A percentile compares a stretch with the other conserved stretches of the same genome.
phyloP scores from a whole-genome alignment of 2,888 invertebrate species.

The Venusia cambrica region DNA sequence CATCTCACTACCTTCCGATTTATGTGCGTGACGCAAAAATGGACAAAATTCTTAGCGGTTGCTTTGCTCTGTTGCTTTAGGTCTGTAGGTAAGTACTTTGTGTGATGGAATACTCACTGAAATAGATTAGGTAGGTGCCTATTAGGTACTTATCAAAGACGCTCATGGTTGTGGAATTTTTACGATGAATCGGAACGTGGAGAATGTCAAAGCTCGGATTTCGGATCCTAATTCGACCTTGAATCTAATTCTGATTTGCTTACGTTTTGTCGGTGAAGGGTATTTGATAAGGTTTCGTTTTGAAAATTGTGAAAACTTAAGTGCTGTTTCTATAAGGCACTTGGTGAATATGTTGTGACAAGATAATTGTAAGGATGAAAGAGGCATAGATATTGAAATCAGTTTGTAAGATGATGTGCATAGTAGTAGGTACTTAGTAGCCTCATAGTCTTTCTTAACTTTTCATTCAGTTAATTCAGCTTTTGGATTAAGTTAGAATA shows the following conservation, averaged over 20 bases:
- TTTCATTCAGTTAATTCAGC: too few species aligned
- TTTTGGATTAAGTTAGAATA: too few species aligned
- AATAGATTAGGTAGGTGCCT: conserved; percentile 19
- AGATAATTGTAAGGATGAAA: too few species aligned
- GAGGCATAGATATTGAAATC: too few species aligned
- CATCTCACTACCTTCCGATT: conserved; percentile 66
- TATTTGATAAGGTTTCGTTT: not conserved
- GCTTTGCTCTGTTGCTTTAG: conserved; percentile 29
- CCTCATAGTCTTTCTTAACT: too few species aligned
- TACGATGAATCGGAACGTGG: conserved; percentile 11
- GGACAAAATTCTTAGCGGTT: conserved; percentile 50
- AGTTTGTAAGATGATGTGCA: too few species aligned
- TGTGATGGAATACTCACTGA: conserved; percentile 18
- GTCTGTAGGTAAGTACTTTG: conserved; percentile 14
- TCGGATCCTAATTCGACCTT: conserved; percentile 10
- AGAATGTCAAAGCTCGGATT: conserved; percentile 17
- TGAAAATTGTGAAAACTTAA: not conserved
- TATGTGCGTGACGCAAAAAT: conserved; percentile 71
- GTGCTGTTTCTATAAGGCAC: too few species aligned
- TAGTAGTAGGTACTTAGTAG: too few species aligned
- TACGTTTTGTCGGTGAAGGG: conserved; percentile 1
- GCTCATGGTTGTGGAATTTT: conserved; percentile 20
- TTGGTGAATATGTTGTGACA: too few species aligned
- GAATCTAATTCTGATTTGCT: conserved; percentile 10
- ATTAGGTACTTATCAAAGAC: too few species aligned